These are phyloP conservation scores for Drosophila mojavensis DNA, from an alignment of 1,140 invertebrate species.

Conservation along the genomic window DNA sequence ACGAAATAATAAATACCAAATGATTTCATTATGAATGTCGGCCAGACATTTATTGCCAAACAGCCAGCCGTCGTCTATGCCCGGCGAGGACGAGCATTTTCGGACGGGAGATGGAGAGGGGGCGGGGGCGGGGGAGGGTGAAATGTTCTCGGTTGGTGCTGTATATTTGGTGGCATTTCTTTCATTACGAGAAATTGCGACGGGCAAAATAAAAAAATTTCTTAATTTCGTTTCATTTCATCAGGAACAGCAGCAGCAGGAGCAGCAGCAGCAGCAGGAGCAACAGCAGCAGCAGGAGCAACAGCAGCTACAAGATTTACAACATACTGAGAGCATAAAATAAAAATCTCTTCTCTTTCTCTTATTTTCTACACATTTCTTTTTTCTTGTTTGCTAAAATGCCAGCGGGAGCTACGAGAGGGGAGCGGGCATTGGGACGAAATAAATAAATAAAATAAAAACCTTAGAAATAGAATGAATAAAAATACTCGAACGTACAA, in stretches of 20 bases:
- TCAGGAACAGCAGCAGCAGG: constrained; percentile 41
- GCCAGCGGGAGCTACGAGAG: constrained; percentile 12
- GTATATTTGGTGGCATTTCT: constrained; percentile 62
- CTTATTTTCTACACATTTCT: constrained; percentile 1
- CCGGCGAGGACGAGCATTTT: neutral
- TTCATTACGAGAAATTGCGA: constrained; percentile 77
- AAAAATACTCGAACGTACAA: constrained; percentile 80
- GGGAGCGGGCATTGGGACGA: constrained; percentile 30
- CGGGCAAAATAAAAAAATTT: constrained; percentile 65
- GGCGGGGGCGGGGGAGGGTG: too few species aligned
- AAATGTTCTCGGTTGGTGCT: too few species aligned
- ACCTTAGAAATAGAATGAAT: constrained; percentile 71
- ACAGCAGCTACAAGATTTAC: constrained; percentile 77
- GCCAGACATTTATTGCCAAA: constrained; percentile 53
- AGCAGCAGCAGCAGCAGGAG: constrained; percentile 43
- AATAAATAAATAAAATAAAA: constrained; percentile 79
- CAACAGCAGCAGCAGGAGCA: constrained; percentile 41
- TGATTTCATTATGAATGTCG: constrained; percentile 78
- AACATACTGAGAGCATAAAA: constrained; percentile 81
- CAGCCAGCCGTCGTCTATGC: constrained; percentile 14
- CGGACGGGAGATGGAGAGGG: too few species aligned
- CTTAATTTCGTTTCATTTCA: constrained; percentile 82
- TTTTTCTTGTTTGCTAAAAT: constrained; percentile 19
- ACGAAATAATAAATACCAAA: constrained; percentile 81
- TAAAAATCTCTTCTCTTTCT: constrained; percentile 74